Evolutionary conservation across 2,113 vertebrate genomes (phyloP), one percentile per base, ranked within the genome.

Genomic region (Phalacrocorax brasilianus): DNA sequence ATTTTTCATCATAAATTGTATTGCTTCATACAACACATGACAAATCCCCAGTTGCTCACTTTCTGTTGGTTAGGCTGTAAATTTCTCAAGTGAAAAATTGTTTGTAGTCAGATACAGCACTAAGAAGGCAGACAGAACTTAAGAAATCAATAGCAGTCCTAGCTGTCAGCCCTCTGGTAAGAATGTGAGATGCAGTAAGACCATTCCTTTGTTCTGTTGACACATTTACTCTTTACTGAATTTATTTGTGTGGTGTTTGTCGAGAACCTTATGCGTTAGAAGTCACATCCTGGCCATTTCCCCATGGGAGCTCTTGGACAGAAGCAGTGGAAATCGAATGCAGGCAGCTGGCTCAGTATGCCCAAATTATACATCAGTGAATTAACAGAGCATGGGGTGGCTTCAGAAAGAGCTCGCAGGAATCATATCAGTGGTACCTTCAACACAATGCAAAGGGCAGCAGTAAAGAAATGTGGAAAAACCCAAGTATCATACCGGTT

Each of bases 201-300:
- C 9, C 32, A 14, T 13, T 30, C 47, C 73, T 74, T 33, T 59
- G 5, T 26, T 14, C 50, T 38, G 45, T 1, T 14, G 45, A 26
- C 52, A 19, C 20, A 33, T 93, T 93, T 28, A 6, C 62, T 33
- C 72, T 58, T 38, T 20, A 35, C 35, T 5, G 68, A 40, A 58
- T 63, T 59, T 32, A 26, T 52, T 2, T 40, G 6, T 7, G 75
- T 27, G n/a, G n/a, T 26, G 15, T 8, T 72, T 6, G 21, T 44
- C 1, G 3, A n/a, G 90, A 87, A 7, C 19, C 1, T 0, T 5
- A 11, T 5, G 5, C 8, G 47, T 47, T 23, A 27, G 0, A 11
- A 61, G 30, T 21, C 55, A 4, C 61, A 27, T 14, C 53, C 30
- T 26, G 47, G 10, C 35, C 55, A 3, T 21, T 32, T 66, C 76